A percentile compares a stretch with the other conserved stretches of the same genome.
These are phyloP conservation scores for Sebastes iracundus DNA, from an alignment of 2,797 vertebrate genomes.

Conservation along the genomic window DNA sequence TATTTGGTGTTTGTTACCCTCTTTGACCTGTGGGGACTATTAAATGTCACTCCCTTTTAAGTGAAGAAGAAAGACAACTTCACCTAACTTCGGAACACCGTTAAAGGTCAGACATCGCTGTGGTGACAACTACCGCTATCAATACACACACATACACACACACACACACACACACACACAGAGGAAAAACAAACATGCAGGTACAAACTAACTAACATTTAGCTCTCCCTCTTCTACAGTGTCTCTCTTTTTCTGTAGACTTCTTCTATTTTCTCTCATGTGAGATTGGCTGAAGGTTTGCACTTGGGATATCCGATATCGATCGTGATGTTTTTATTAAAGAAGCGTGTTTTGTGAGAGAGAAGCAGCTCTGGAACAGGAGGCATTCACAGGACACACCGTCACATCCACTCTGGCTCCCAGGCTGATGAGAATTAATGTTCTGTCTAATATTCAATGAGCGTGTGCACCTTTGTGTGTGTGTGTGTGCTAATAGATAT, in stretches of 20 bases:
- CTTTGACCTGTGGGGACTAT: slow-evolving; percentile 83
- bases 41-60: slow-evolving; percentile 85
- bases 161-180: neutral
- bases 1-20: slow-evolving; percentile 85
- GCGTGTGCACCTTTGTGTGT: neutral
- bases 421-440: slow-evolving; percentile 78
- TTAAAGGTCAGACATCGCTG: slow-evolving; percentile 82
- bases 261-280: slow-evolving; percentile 1
- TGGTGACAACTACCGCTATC: slow-evolving; percentile 52
- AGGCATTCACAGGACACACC: slow-evolving; percentile 49
- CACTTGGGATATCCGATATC: slow-evolving; percentile 64
- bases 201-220: slow-evolving; percentile 26
- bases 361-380: slow-evolving; percentile 39
- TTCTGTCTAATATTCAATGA: slow-evolving; percentile 53
- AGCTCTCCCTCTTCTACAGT: neutral
- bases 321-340: slow-evolving; percentile 77
- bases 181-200: slow-evolving; percentile 32
- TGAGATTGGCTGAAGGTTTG: slow-evolving; percentile 21
- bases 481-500: neutral
- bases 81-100: slow-evolving; percentile 78
- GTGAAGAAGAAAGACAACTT: slow-evolving; percentile 84
- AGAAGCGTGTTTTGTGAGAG: slow-evolving; percentile 50
- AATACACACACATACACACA: slow-evolving; percentile 7
- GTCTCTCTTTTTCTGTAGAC: neutral
- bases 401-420: slow-evolving; percentile 56